Evolutionary conservation across 2,113 vertebrate genomes (phyloP), one percentile per base, ranked within the genome.

Genomic region (Mungos mungo): DNA sequence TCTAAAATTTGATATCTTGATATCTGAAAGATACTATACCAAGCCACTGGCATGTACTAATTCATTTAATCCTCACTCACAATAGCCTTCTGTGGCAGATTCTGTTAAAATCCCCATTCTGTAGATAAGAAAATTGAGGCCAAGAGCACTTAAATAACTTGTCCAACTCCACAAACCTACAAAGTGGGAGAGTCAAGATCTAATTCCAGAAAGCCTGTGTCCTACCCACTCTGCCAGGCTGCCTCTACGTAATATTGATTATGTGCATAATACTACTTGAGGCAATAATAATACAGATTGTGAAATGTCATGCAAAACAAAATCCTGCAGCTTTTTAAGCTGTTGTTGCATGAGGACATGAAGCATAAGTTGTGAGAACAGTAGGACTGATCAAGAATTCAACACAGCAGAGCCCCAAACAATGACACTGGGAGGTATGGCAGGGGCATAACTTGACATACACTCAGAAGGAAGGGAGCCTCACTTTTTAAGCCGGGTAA

Each of bases 71-170:
- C 60, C 8, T 92, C 71, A 72, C 10, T 76, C 66, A 88, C 35
- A 94, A 38, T 45, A 90, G 94, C 25, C 0, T 33, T 72, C 4
- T 50, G 14, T 57, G 65, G 23, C 21, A 81, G 74, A 92, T 29
- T 74, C 41, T 87, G 69, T 66, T 57, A 83, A 54, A 29, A 63
- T 3, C 4, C 5, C 35, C 15, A 54, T 68, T 90, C 63, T 81
- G 72, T 41, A 93, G 82, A 92, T 68, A 35, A 92, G 21, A 31
- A 95, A 72, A 85, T 33, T 1, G 9, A 96, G 83, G 16, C 54
- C 21, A 96, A 85, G 41, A 68, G 23, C 86, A 33, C 91, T 74
- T 88, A 74, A 83, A 69, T 74, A 93, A 93, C 16, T 71, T 74
- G 9, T 23, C 63, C 11, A 95, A 74, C 5, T 50, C 35, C 25